Conservation (phyloP, 2,113 vertebrate genomes). For the Apaloderma vittatum region DNA sequence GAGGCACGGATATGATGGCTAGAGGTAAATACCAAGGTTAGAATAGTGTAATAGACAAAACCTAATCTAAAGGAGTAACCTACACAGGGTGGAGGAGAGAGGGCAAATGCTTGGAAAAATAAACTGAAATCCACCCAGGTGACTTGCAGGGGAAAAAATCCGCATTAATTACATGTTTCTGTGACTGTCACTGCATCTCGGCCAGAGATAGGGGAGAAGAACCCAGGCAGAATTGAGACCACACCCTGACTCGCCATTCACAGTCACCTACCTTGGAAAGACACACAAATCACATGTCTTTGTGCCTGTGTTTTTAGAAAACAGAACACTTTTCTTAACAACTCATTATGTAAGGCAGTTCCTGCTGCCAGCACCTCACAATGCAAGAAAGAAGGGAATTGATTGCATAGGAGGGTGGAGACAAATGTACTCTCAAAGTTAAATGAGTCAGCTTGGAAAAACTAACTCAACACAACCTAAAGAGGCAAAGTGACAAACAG, state of each 20-base stretch:
- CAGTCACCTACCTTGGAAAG: conserved; percentile 11
- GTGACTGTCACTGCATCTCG: neutral
- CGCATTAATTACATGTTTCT: conserved; percentile 6
- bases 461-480: conserved; percentile 59
- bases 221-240: neutral
- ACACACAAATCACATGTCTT: neutral
- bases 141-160: conserved; percentile 32
- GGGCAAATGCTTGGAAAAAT: conserved; percentile 20
- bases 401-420: conserved; percentile 71
- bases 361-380: conserved; percentile 51
- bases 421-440: conserved; percentile 57
- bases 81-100: neutral
- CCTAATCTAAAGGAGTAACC: neutral
- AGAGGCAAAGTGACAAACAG: conserved; percentile 32
- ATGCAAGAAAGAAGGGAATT: conserved; percentile 57
- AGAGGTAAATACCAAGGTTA: neutral
- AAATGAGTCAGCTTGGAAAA: conserved; percentile 73
- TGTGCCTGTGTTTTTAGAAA: conserved; percentile 25
- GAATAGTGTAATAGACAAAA: neutral
- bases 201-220: neutral
- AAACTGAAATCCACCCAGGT: conserved; percentile 43
- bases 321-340: conserved; percentile 33
- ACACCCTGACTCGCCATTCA: conserved; percentile 16
- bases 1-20: neutral
- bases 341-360: conserved; percentile 54